phyloP scores from a whole-genome alignment of 2,113 vertebrate genomes.

The Phaetusa simplex region DNA sequence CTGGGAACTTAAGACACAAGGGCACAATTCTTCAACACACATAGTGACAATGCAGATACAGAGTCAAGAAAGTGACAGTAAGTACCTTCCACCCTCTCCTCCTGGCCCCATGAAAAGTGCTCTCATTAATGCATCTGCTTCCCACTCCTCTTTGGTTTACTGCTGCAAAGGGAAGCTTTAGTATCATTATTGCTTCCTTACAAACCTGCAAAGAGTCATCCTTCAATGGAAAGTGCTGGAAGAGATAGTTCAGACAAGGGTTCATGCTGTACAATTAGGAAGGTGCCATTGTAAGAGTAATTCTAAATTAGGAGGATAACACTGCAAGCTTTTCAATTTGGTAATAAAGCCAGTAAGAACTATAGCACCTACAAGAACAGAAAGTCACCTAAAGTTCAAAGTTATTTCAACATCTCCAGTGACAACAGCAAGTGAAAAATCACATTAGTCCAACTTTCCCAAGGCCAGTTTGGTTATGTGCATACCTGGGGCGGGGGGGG shows the following conservation, averaged over 20 bases:
- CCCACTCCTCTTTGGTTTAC: background rate
- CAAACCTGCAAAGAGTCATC: background rate
- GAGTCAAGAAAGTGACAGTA: background rate
- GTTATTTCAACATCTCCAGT: background rate
- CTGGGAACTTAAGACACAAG: background rate
- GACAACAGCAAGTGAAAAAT: background rate
- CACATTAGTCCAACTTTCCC: background rate
- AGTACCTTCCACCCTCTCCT: background rate
- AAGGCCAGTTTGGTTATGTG: background rate
- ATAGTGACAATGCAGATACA: background rate
- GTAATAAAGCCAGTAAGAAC: background rate
- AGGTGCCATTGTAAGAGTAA: background rate
- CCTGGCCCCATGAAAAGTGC: background rate
- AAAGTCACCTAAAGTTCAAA: background rate
- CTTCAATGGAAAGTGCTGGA: background rate
- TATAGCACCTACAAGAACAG: background rate
- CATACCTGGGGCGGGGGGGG: rapidly evolving
- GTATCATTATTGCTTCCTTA: background rate
- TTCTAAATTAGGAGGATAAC: background rate
- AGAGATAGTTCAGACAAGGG: background rate
- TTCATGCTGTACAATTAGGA: background rate
- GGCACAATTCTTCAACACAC: background rate
- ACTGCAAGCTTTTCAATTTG: background rate
- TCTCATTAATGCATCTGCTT: background rate
- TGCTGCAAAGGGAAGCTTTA: background rate